Base-by-base conservation (phyloP, 2,888 invertebrate species). In the Pyrrhia umbra region DNA sequence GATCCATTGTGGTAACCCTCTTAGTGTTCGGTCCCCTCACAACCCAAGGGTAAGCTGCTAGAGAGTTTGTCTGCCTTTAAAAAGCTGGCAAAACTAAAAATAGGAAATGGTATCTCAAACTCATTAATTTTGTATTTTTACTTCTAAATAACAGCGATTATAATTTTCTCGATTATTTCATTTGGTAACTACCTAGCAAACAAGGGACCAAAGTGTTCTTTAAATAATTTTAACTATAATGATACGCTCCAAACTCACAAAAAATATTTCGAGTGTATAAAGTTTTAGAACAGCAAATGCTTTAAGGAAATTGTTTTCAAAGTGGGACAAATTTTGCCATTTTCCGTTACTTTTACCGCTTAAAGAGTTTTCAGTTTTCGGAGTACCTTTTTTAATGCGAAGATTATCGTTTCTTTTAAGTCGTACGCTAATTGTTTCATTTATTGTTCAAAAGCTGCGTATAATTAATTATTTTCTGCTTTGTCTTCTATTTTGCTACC, bases 1-100 rank as follows among this genome's bases (percentile, higher is more conserved):
- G 88, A 86, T 88, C 91, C 85, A 92, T 94, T 94, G 93, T 94
- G 86, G 86, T 86, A 88, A 92, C 94, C 94, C 94, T 93, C 93
- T 90, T 90, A 88, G 82, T 81, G 82, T 82, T 75, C 87, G 79
- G 81, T 78, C 89, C 89, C 86, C 85, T 85, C 78, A 82, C 83
- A 78, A 86, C 82, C 87, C 87, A 87, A 87, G 91, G 91, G 90
- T 90, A 89, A 88, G 87, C 84, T 82, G 80, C 49, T 69, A 70
- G 82, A 82, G 84, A 82, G 87, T 84, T 78, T 85, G 85, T 79
- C 83, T 84, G 83, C 81, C 80, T 79, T 79, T 79, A 88, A 88
- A 86, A 80, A 79, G 84, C 87, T 88, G 83, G 83, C 83, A 83
- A 30, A 85, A 86, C 85, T 85, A 82, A 70, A 71, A 82, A 78